Evolutionary conservation across 2,797 vertebrate genomes (phyloP).

Genomic region (Mycteria americana): DNA sequence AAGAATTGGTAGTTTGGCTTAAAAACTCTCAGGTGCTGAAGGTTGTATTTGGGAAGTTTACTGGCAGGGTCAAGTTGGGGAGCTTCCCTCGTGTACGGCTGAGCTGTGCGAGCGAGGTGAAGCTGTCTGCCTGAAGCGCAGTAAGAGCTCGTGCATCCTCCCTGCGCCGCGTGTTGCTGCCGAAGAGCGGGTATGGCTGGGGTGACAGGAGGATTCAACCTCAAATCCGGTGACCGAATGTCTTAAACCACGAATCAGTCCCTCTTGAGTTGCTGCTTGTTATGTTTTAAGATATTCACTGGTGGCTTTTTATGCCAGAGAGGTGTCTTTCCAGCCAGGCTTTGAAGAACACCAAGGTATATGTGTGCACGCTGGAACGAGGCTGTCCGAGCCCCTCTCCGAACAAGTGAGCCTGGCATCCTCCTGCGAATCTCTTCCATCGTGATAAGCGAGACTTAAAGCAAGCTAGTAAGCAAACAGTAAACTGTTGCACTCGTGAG

Average conservation of each 20-base stretch:
- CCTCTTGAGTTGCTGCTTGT: not conserved
- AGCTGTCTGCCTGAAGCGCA: not conserved
- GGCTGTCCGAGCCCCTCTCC: not conserved
- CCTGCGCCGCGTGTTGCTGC: accelerated
- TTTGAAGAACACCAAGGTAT: not conserved
- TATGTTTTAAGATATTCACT: not conserved
- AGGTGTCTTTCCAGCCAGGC: not conserved
- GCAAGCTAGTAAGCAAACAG: not conserved
- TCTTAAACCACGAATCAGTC: not conserved
- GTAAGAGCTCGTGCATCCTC: not conserved
- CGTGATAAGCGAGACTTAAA: not conserved
- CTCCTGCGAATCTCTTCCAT: not conserved
- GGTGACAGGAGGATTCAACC: not conserved
- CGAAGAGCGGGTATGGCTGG: accelerated
- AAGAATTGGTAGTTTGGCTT: not conserved
- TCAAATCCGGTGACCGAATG: not conserved
- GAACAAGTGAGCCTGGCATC: not conserved
- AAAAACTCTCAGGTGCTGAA: not conserved
- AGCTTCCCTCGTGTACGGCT: not conserved
- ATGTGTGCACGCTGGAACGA: not conserved
- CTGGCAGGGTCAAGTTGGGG: not conserved
- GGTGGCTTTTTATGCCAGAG: not conserved
- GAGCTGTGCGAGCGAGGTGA: not conserved
- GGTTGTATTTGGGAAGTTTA: not conserved
- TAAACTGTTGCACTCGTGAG: too few species aligned